Base-by-base conservation (phyloP, 2,797 vertebrate species). In the Nothura maculosa region DNA sequence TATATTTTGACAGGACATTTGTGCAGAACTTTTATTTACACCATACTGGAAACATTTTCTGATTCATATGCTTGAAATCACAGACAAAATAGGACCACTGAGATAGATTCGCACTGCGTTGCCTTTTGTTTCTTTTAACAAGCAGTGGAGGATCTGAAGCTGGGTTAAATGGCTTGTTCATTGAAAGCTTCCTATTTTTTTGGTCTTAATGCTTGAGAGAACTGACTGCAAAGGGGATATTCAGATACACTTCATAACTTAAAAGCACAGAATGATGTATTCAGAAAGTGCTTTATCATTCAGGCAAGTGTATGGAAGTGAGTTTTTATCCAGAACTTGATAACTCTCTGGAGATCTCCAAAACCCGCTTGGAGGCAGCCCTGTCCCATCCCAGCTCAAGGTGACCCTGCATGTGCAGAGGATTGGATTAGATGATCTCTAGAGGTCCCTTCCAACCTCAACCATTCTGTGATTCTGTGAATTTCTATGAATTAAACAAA, bases 91-190 rank as follows among this genome's bases (percentile, higher is more conserved):
- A 47, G 48, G 22, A 87, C 11, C 12, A 38, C 9, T 42, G 58
- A 77, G 30, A 62, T 5, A 32, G n/a, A 73, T 79, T 0, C 64
- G 55, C 27, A 76, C 16, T 0, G 0, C 15, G 6, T 12, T 17
- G 7, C 13, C 83, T 85, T 92, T 79, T n/a, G n/a, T 38, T 38
- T 38, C 12, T 38, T 38, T 38, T 38, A 50, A 52, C 21, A 54
- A 76, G 64, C 34, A 50, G 18, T 16, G 4, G 38, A 79, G 20
- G n/a, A 74, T 36, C 3, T 63, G 57, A 77, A 82, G 5, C 47
- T 38, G 18, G 27, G 25, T 50, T 66, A 63, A 75, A 74, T 9
- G 85, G 38, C 9, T 45, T 17, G 7, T 15, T 89, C 9, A 42
- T 55, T 86, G 68, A 76, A 43, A 61, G 4, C 3, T 5, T 10